Evolutionary conservation across 2,797 vertebrate genomes (phyloP), one percentile per base, ranked within the genome.

Genomic region (Hipposideros larvatus): DNA sequence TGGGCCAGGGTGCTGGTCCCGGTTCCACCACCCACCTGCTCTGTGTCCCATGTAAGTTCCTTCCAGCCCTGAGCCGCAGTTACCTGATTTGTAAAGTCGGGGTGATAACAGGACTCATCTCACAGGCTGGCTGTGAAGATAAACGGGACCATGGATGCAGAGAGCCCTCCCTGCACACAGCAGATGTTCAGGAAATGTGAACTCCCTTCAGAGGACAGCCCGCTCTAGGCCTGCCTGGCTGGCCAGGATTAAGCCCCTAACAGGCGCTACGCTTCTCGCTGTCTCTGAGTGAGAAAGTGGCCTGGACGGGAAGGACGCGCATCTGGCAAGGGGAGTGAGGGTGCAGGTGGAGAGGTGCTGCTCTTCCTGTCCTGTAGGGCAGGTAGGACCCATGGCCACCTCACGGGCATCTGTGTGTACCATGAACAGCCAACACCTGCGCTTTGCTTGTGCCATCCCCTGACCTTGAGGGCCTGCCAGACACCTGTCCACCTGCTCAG

Each of bases 241-340:
- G 70, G 2, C 57, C 46, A 51, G 46, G 73, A 6, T 48, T 18
- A 41, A n/a, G 65, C 4, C 57, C 65, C 31, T 43, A 2, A 24
- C 4, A 31, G 21, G 11, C 0, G 0, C 31, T 26, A 59, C n/a
- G 18, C 11, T 21, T 77, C 24, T 43, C 59, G 41, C 5, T 11
- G 34, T 73, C 15, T 78, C 51, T 80, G 26, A 16, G 51, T 28
- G 46, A 71, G 63, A 61, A 84, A n/a, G 28, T 7, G 41, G 0
- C 22, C 28, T 14, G 41, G 51, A 16, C 5, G 51, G 34, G 34
- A 59, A 24, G 9, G 57, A 59, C 9, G 21, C 57, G 3, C n/a
- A n/a, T n/a, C n/a, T n/a, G n/a, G n/a, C n/a, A n/a, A n/a, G n/a
- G n/a, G n/a, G n/a, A n/a, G n/a, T n/a, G n/a, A n/a, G n/a, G n/a